Evolutionary conservation across 2,797 vertebrate species (phyloP).

Genomic region (Acrocephalus scirpaceus): DNA sequence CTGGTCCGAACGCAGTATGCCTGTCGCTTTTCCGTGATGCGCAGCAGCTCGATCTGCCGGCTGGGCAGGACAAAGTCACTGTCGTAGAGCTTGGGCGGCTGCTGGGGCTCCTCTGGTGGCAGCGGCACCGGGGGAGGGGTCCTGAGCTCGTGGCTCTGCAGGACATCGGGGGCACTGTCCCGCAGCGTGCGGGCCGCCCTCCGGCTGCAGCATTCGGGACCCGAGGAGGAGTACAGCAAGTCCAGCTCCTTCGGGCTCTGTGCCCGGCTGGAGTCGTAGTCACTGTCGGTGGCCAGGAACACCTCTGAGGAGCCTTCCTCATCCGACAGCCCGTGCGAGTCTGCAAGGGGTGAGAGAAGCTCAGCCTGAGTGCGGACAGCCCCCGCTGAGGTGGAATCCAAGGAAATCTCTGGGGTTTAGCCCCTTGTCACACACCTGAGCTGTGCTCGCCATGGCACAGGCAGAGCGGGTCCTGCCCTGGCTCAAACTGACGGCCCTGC

Average conservation of each 20-base stretch:
- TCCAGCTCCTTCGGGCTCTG: conserved; percentile 90
- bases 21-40: conserved; percentile 90
- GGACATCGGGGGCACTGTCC: conserved; percentile 82
- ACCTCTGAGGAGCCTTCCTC: conserved; percentile 91
- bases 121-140: background rate
- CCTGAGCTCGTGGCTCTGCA: conserved; percentile 81
- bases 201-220: conserved; percentile 61
- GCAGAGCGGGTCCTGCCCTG: background rate
- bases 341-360: background rate
- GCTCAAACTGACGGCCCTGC: accelerated
- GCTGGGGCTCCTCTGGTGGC: conserved; percentile 48
- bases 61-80: conserved; percentile 92
- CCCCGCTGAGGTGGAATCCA: accelerated
- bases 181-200: conserved; percentile 61
- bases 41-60: conserved; percentile 89
- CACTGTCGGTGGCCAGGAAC: conserved; percentile 90
- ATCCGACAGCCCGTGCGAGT: conserved; percentile 77
- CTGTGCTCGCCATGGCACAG: accelerated
- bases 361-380: background rate
- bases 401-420: accelerated
- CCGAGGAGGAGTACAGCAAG: conserved; percentile 79
- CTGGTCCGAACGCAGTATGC: conserved; percentile 90
- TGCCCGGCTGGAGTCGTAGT: conserved; percentile 88
- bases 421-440: accelerated
- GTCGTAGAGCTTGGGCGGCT: conserved; percentile 79